A percentile compares a stretch with the other conserved stretches of the same genome.
Evolutionary conservation across 2,113 vertebrate species (phyloP).

Genomic region (Scortum barcoo): DNA sequence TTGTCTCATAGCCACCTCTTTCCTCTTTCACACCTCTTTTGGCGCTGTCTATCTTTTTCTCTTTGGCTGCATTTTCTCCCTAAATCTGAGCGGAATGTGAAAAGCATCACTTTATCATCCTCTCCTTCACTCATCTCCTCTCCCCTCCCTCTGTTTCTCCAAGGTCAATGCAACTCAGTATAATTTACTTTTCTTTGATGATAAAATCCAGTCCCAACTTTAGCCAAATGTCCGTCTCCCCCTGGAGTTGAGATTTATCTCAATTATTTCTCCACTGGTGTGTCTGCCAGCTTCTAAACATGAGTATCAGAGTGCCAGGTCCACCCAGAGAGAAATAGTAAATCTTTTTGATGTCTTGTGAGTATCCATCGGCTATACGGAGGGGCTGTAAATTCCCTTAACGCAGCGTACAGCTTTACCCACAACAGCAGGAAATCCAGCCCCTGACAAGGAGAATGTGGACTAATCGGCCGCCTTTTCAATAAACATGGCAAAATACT

Average conservation of each 20-base stretch:
- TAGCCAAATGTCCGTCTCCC: constrained; percentile 70
- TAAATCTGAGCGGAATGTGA: constrained; percentile 62
- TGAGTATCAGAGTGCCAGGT: constrained; percentile 62
- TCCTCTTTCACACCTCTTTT: constrained; percentile 48
- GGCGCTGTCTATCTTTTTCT: constrained; percentile 33
- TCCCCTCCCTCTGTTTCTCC: constrained; percentile 49
- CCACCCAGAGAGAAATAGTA: constrained; percentile 56
- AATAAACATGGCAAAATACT: constrained; percentile 60
- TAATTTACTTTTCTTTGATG: constrained; percentile 77
- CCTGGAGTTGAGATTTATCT: constrained; percentile 75
- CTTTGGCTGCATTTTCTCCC: constrained; percentile 40
- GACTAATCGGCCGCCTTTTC: constrained; percentile 71
- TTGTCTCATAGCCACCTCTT: constrained; percentile 65
- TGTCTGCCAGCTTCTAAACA: constrained; percentile 75
- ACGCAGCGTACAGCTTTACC: constrained; percentile 54
- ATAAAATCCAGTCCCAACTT: constrained; percentile 73
- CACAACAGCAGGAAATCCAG: constrained; percentile 62
- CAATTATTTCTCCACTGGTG: constrained; percentile 67
- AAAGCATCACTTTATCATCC: constrained; percentile 53
- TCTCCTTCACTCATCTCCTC: constrained; percentile 18
- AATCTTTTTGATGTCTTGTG: constrained; percentile 77
- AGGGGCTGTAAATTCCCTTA: constrained; percentile 67
- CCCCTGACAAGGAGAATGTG: constrained; percentile 60
- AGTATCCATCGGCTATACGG: constrained; percentile 59
- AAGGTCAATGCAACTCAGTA: constrained; percentile 72